A percentile compares a stretch with the other conserved stretches of the same genome.
These are phyloP conservation scores for Euphysa ruthae DNA, from an alignment of 30 jellyfish, hydroid and myxozoan genomes.

Conservation along the genomic window DNA sequence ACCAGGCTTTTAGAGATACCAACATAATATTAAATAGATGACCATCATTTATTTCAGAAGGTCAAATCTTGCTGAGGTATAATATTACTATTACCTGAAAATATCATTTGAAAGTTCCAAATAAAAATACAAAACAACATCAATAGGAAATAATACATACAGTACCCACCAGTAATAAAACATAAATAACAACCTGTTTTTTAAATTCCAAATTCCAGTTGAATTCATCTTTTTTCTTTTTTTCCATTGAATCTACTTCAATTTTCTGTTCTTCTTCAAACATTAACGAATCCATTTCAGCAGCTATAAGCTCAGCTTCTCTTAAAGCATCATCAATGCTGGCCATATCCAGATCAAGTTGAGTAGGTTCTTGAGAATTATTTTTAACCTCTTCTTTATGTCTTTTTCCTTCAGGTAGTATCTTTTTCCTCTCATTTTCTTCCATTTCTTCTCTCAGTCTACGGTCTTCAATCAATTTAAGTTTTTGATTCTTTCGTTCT, in stretches of 20 bases:
- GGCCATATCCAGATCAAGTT: constrained; percentile 30
- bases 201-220: too few species aligned
- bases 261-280: constrained; percentile 43
- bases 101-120: too few species aligned
- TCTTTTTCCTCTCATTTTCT: constrained; percentile 14
- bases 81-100: too few species aligned
- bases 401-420: constrained; percentile 9
- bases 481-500: constrained; percentile 22
- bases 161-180: too few species aligned
- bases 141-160: too few species aligned
- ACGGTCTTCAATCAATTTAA: constrained; percentile 31
- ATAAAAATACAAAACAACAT: too few species aligned
- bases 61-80: too few species aligned
- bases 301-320: constrained; percentile 30
- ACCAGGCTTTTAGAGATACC: too few species aligned
- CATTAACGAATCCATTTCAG: constrained; percentile 31
- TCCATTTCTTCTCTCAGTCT: constrained; percentile 33
- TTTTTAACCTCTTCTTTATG: constrained; percentile 21
- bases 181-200: too few species aligned
- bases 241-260: constrained; percentile 24
- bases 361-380: constrained; percentile 18
- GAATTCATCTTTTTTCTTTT: constrained; percentile 13
- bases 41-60: too few species aligned
- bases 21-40: too few species aligned
- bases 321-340: constrained; percentile 35